phyloP scores from a whole-genome alignment of 2,888 invertebrate genomes.

The Aspidapion aeneum region DNA sequence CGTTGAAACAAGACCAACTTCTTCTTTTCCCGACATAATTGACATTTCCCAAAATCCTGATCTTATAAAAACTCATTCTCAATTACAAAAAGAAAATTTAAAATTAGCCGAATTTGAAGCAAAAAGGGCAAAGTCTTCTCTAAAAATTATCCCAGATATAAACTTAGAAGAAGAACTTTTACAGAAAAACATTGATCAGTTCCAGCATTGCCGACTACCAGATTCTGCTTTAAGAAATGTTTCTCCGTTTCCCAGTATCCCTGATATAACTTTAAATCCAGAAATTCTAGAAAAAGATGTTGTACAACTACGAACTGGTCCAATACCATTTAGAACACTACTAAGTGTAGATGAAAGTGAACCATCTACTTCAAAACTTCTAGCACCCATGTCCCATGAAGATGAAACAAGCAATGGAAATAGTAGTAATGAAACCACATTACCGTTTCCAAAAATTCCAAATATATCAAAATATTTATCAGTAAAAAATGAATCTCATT shows the following conservation, averaged over 20 bases:
- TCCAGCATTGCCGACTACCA: conserved; percentile 26
- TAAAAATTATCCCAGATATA: conserved; percentile 37
- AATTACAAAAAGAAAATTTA: neutral
- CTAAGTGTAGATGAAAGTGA: conserved; percentile 16
- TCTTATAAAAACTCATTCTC: conserved; percentile 20
- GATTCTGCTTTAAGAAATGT: conserved; percentile 28
- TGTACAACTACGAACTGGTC: conserved; percentile 36
- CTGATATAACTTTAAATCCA: conserved; percentile 38
- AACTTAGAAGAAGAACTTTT: conserved; percentile 30
- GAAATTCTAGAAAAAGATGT: conserved; percentile 41
- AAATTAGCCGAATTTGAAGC: neutral
- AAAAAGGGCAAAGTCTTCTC: conserved; percentile 31
- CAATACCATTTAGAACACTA: conserved; percentile 31
- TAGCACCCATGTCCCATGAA: conserved; percentile 8
- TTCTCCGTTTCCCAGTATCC: conserved; percentile 42
- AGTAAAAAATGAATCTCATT: conserved; percentile 30
- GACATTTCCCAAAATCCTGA: conserved; percentile 35
- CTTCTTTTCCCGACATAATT: conserved; percentile 38
- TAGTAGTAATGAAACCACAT: conserved; percentile 8
- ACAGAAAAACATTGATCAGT: conserved; percentile 30
- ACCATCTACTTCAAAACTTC: conserved; percentile 8
- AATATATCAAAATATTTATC: conserved; percentile 37
- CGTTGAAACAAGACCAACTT: conserved; percentile 28
- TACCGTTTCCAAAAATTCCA: conserved; percentile 39
- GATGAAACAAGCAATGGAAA: neutral